A percentile compares a stretch with the other conserved stretches of the same genome.
Conservation (phyloP, 2,888 invertebrate species). For the Gymnocheta viridis region DNA sequence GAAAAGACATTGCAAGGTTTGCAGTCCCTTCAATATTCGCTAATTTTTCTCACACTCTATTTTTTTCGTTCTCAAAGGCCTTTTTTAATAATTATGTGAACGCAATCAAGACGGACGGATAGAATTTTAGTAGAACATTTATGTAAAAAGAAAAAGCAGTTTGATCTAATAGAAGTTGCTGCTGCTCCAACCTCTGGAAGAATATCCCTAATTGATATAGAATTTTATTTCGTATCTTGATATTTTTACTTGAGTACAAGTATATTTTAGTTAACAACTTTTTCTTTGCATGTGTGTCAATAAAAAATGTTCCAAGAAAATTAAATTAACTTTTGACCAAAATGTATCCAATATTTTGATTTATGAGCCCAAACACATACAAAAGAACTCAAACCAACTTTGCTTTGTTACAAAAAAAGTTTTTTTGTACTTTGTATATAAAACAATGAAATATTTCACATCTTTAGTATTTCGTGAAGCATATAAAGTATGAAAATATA, state of each 20-base stretch:
- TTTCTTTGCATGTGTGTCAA: not conserved
- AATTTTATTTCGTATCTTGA: not conserved
- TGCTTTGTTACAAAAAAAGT: not conserved
- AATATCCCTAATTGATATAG: not conserved
- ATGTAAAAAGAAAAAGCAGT: too few species aligned
- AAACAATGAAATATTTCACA: not conserved
- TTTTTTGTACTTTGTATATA: not conserved
- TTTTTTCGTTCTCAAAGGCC: too few species aligned
- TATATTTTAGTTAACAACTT: not conserved
- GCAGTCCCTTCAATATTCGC: too few species aligned
- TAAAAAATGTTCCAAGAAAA: slow-evolving; percentile 67
- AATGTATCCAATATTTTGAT: slow-evolving; percentile 64
- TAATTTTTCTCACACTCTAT: too few species aligned
- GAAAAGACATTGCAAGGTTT: too few species aligned
- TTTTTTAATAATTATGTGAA: too few species aligned
- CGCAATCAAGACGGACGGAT: too few species aligned
- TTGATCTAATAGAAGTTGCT: not conserved
- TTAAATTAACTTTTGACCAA: slow-evolving; percentile 71
- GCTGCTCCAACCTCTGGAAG: not conserved
- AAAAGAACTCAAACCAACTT: not conserved
- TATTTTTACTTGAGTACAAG: not conserved
- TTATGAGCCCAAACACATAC: slow-evolving; percentile 49
- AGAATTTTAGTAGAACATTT: too few species aligned
- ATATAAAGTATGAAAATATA: not conserved
- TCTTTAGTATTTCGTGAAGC: not conserved